These are phyloP conservation scores for Onychostoma macrolepis DNA, from an alignment of 2,113 vertebrate species.

Conservation along the genomic window DNA sequence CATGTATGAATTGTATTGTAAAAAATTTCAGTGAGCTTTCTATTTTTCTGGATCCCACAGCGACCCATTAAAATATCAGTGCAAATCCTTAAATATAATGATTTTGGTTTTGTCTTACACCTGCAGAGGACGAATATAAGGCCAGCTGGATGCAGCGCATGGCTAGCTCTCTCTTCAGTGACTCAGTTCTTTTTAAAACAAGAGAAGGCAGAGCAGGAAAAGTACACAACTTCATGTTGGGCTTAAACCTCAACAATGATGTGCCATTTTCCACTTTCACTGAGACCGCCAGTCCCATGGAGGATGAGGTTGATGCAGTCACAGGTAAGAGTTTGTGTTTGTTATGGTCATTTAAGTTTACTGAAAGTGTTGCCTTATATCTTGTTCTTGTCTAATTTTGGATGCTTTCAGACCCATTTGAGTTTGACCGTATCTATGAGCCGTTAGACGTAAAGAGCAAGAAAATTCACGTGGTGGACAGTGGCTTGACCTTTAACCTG, in stretches of 20 bases:
- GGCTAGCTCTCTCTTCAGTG: constrained; percentile 89
- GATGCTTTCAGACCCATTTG: constrained; percentile 85
- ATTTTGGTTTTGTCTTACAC: not conserved
- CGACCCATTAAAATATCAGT: not conserved
- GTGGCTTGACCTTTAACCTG: constrained; percentile 94
- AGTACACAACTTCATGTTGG: constrained; percentile 99
- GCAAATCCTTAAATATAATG: not conserved
- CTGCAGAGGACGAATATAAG: constrained; percentile 77
- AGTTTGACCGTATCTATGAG: constrained; percentile 96
- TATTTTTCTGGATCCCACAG: too few relatives aligned
- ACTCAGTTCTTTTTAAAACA: constrained; percentile 90
- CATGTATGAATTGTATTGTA: too few relatives aligned
- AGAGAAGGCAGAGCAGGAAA: constrained; percentile 95
- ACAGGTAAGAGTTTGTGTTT: constrained; percentile 75
- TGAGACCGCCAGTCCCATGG: constrained; percentile 71
- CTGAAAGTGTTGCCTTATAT: not conserved
- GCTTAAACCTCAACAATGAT: constrained; percentile 89
- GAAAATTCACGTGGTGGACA: constrained; percentile 98
- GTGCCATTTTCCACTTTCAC: constrained; percentile 80
- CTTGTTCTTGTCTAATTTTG: not conserved
- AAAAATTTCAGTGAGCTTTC: not conserved
- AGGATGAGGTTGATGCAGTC: constrained; percentile 85
- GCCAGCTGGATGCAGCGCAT: constrained; percentile 93
- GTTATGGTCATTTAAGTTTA: not conserved
- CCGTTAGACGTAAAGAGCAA: constrained; percentile 97